Conservation (phyloP, 2,113 vertebrate genomes). For the Brachyhypopomus gauderio region DNA sequence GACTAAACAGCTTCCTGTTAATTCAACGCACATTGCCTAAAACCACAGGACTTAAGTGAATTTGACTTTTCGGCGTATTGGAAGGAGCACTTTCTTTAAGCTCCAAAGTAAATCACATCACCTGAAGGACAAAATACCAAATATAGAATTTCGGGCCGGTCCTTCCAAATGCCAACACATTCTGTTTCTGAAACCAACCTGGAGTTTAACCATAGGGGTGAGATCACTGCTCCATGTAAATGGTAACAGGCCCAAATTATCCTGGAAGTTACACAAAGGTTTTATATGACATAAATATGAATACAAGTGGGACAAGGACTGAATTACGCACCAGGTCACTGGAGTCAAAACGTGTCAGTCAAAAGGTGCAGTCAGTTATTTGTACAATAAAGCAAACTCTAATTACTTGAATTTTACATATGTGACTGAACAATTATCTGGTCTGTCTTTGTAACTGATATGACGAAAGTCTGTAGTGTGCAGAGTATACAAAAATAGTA, state of each 20-base stretch:
- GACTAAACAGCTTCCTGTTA: slow-evolving; percentile 53
- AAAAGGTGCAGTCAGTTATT: too few relatives aligned
- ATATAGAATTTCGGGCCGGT: slow-evolving; percentile 42
- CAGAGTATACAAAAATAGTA: too few relatives aligned
- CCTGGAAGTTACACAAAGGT: neutral
- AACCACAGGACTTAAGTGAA: slow-evolving; percentile 49
- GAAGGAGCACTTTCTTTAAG: slow-evolving; percentile 35
- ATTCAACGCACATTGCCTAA: slow-evolving; percentile 48
- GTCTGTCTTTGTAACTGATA: too few relatives aligned
- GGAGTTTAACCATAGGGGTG: slow-evolving; percentile 32
- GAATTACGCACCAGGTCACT: neutral
- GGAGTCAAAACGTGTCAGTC: neutral
- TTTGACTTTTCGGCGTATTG: slow-evolving; percentile 49
- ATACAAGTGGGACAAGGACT: neutral
- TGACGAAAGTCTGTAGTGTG: too few relatives aligned
- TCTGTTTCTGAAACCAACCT: slow-evolving; percentile 14
- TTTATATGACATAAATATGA: neutral
- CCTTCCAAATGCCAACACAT: slow-evolving; percentile 24
- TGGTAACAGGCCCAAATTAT: neutral
- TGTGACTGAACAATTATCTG: too few relatives aligned
- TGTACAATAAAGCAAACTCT: too few relatives aligned
- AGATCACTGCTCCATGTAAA: slow-evolving; percentile 38
- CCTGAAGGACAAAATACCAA: slow-evolving; percentile 48
- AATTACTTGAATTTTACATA: too few relatives aligned
- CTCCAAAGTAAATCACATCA: slow-evolving; percentile 52